Conservation (phyloP, 2,113 vertebrate genomes). For the Sardina pilchardus region DNA sequence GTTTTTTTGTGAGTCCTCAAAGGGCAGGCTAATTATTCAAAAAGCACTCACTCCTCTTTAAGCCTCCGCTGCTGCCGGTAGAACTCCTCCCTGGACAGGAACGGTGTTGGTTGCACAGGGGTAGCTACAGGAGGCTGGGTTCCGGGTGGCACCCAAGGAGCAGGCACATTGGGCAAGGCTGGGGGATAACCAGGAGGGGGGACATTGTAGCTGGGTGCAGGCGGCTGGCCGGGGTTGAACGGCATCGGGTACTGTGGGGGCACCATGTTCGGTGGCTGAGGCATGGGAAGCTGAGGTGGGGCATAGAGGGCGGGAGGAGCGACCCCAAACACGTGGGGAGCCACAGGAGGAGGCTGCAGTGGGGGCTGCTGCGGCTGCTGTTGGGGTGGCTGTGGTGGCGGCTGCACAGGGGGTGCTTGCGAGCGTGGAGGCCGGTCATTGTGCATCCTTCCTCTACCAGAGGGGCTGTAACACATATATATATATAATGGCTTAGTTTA, state of each 20-base stretch:
- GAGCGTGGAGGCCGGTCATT: slow-evolving; percentile 76
- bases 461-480: slow-evolving; percentile 53
- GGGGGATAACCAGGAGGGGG: slow-evolving; percentile 88
- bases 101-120: slow-evolving; percentile 73
- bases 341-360: slow-evolving; percentile 63
- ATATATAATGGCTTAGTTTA: background rate
- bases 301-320: slow-evolving; percentile 77
- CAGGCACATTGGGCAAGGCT: slow-evolving; percentile 78
- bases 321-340: slow-evolving; percentile 72
- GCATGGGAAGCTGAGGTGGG: slow-evolving; percentile 80
- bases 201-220: slow-evolving; percentile 79
- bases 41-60: slow-evolving; percentile 88
- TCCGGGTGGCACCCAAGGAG: slow-evolving; percentile 82
- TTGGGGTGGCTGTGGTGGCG: slow-evolving; percentile 35
- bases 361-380: background rate
- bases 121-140: slow-evolving; percentile 77
- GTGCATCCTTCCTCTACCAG: slow-evolving; percentile 76
- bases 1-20: background rate
- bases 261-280: slow-evolving; percentile 80
- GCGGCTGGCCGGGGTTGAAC: slow-evolving; percentile 84
- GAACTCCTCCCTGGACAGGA: slow-evolving; percentile 92
- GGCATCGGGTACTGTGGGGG: slow-evolving; percentile 80
- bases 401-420: slow-evolving; percentile 64
- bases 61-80: slow-evolving; percentile 84
- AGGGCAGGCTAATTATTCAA: background rate